Conservation (phyloP, 2,113 vertebrate genomes). For the Crotalus tigris region DNA sequence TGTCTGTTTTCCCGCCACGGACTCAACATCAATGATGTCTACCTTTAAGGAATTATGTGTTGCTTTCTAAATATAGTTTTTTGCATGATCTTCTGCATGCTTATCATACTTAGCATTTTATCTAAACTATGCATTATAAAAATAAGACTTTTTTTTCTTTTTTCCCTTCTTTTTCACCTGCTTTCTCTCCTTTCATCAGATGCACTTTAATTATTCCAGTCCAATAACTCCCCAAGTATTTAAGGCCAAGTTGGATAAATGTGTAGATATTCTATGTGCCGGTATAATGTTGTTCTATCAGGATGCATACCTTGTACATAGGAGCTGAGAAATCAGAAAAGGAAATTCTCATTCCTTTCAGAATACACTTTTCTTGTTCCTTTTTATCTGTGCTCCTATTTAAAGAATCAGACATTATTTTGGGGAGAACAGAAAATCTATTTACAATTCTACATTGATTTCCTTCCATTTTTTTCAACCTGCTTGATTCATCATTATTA, state of each 20-base stretch:
- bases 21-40: too few relatives aligned
- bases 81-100: background rate
- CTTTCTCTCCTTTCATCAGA: background rate
- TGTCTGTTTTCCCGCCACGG: too few relatives aligned
- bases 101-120: background rate
- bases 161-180: background rate
- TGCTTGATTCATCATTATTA: background rate
- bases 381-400: background rate
- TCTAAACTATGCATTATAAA: background rate
- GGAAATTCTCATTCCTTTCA: background rate
- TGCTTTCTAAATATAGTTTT: background rate
- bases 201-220: background rate
- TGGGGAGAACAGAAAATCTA: background rate
- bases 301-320: background rate
- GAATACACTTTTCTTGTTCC: background rate
- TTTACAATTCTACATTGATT: background rate
- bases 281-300: background rate
- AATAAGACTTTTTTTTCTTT: background rate
- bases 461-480: background rate
- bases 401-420: background rate
- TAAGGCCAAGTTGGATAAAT: background rate
- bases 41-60: background rate
- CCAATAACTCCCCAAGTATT: background rate
- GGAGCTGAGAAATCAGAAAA: background rate
- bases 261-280: background rate